Conservation (phyloP, 2,797 vertebrate genomes). For the Phalanger gymnotis region DNA sequence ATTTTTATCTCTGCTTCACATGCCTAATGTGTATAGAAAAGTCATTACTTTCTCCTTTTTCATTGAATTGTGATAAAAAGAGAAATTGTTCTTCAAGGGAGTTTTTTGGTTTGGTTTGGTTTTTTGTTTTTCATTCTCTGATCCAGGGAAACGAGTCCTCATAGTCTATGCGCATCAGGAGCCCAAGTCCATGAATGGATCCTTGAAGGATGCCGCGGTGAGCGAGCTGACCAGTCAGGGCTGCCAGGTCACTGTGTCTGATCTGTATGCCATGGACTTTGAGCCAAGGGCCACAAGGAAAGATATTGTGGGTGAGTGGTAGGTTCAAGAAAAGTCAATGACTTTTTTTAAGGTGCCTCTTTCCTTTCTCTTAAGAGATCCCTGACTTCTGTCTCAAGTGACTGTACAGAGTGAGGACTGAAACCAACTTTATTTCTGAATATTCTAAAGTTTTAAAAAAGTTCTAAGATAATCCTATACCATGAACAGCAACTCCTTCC, state of each 20-base stretch:
- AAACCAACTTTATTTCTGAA: not conserved
- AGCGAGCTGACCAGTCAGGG: constrained; percentile 86
- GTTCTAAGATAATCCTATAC: not conserved
- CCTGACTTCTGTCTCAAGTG: not conserved
- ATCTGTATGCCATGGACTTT: constrained; percentile 91
- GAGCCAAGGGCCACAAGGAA: constrained; percentile 88
- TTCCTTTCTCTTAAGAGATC: not conserved
- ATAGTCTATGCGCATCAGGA: constrained; percentile 92
- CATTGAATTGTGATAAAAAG: not conserved
- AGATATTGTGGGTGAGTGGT: constrained; percentile 87
- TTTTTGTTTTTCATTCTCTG: not conserved
- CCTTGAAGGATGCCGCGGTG: constrained; percentile 86
- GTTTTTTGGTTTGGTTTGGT: not conserved
- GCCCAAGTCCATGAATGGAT: constrained; percentile 87
- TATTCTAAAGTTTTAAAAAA: not conserved
- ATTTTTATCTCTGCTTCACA: not conserved
- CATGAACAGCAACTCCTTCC: not conserved
- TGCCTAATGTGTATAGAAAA: rapidly evolving
- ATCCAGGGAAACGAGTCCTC: constrained; percentile 86
- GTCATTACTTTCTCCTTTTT: not conserved
- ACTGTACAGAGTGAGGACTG: not conserved
- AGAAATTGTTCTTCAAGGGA: not conserved
- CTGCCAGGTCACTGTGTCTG: constrained; percentile 87
- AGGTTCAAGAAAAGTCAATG: not conserved
- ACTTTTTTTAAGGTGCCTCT: not conserved